Conservation (phyloP, 1,140 invertebrate genomes). For the Heliothis virescens region DNA sequence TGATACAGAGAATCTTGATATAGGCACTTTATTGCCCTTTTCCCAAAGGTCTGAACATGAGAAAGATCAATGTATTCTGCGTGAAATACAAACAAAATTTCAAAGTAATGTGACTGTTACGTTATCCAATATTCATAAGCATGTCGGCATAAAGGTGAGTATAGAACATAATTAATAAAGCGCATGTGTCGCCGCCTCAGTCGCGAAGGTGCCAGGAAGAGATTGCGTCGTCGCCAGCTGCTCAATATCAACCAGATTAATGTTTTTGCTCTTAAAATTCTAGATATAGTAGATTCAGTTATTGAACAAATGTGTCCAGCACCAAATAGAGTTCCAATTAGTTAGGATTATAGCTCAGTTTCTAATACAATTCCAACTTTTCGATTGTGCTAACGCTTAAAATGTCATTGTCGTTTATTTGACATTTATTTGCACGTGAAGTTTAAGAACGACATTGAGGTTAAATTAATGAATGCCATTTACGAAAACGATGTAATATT, state of each 20-base stretch:
- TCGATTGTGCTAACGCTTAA: background rate
- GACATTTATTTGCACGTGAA: slow-evolving; percentile 8
- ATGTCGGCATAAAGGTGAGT: slow-evolving; percentile 29
- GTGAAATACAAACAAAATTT: background rate
- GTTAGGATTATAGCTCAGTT: slow-evolving; percentile 7
- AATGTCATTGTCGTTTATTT: slow-evolving; percentile 19
- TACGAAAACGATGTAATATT: slow-evolving; percentile 2
- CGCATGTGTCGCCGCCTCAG: slow-evolving; percentile 47
- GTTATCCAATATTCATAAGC: slow-evolving; percentile 39
- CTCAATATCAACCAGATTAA: slow-evolving; percentile 54
- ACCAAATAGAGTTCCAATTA: slow-evolving; percentile 7
- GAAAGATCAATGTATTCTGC: too few relatives aligned
- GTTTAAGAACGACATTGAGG: slow-evolving; percentile 1
- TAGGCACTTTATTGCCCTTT: too few relatives aligned
- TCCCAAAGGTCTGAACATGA: too few relatives aligned
- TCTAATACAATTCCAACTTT: slow-evolving; percentile 19
- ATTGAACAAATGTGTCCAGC: slow-evolving; percentile 34
- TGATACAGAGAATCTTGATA: too few relatives aligned
- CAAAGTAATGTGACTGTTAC: background rate
- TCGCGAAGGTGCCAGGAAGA: slow-evolving; percentile 44
- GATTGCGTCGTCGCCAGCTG: slow-evolving; percentile 50
- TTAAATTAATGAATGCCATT: slow-evolving; percentile 11
- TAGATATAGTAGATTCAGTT: background rate
- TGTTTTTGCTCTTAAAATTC: slow-evolving; percentile 47
- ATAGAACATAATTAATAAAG: slow-evolving; percentile 47